A percentile compares a stretch with the other conserved stretches of the same genome.
These are phyloP conservation scores for Heliconius eleuchia DNA, from an alignment of 1,140 invertebrate genomes.

Conservation along the genomic window DNA sequence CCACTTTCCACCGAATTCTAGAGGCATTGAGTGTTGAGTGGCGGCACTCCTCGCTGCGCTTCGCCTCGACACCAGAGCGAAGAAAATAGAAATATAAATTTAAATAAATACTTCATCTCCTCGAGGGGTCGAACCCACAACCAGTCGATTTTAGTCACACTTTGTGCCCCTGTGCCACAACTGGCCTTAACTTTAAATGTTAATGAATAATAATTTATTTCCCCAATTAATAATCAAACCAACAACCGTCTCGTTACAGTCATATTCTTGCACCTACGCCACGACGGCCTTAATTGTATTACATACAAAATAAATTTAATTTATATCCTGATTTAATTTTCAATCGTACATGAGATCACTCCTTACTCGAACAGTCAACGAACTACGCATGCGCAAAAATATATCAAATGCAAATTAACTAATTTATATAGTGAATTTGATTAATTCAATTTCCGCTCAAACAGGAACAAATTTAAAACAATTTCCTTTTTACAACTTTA, in stretches of 20 bases:
- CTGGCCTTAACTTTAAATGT: too few species aligned
- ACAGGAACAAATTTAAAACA: neutral
- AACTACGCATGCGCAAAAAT: constrained; percentile 19
- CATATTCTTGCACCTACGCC: neutral
- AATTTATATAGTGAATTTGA: constrained; percentile 4
- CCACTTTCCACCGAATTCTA: too few species aligned
- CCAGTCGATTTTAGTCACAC: too few species aligned
- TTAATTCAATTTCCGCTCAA: constrained; percentile 12
- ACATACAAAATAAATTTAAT: neutral
- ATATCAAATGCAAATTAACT: constrained; percentile 6
- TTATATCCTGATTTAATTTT: neutral
- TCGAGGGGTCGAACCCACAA: too few species aligned
- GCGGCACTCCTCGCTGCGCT: too few species aligned
- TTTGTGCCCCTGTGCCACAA: too few species aligned
- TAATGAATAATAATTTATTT: neutral
- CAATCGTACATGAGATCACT: constrained; percentile 26
- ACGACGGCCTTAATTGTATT: neutral
- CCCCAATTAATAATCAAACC: neutral
- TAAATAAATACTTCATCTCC: too few species aligned
- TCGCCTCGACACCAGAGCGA: too few species aligned
- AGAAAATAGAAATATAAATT: too few species aligned
- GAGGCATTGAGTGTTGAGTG: too few species aligned
- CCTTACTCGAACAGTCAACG: constrained; percentile 31
- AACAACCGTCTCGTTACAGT: neutral
- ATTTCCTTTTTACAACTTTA: neutral